Evolutionary conservation across 1,140 invertebrate species (phyloP).

Genomic region (Lucilia cuprina): DNA sequence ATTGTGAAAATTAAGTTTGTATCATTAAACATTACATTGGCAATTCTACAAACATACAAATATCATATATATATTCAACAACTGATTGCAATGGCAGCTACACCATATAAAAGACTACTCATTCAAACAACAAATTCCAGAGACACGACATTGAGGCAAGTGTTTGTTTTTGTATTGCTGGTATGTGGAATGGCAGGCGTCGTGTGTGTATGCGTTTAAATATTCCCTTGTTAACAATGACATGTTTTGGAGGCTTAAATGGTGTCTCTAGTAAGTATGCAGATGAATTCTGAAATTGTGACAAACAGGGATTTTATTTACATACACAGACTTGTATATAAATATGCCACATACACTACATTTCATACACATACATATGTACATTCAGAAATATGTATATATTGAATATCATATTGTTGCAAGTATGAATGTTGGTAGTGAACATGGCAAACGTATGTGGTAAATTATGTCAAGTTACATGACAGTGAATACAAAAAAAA

Average conservation of each 20-base stretch:
- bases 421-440: not conserved
- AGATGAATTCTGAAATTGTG: not conserved
- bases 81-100: not conserved
- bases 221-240: conserved; percentile 1
- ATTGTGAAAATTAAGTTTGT: conserved; percentile 4
- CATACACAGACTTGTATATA: not conserved
- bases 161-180: not conserved
- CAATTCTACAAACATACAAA: not conserved
- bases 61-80: not conserved
- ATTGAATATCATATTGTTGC: not conserved
- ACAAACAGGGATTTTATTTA: not conserved
- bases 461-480: not conserved
- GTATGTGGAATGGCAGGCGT: not conserved
- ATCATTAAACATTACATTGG: conserved; percentile 4
- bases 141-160: not conserved
- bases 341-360: not conserved
- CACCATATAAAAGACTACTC: not conserved
- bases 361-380: not conserved
- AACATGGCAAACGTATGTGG: not conserved
- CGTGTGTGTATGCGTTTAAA: not conserved
- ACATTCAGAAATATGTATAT: not conserved
- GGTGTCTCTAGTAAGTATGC: not conserved
- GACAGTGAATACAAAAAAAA: not conserved
- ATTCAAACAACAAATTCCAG: not conserved
- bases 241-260: not conserved